Evolutionary conservation across 2,888 invertebrate species (phyloP).

Genomic region (Perizoma flavofasciatum): DNA sequence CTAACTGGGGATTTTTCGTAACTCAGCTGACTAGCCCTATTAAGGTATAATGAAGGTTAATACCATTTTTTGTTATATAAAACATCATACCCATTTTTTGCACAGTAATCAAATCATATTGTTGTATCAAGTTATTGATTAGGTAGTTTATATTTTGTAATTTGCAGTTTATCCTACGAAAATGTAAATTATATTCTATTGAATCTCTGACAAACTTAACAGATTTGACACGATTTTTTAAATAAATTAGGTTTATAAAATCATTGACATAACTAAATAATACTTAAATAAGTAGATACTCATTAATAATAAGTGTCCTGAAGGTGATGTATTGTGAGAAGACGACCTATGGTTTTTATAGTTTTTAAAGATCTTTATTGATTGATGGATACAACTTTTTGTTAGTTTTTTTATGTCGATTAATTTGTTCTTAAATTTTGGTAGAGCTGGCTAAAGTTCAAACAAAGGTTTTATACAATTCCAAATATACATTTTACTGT

Average conservation of each 20-base stretch:
- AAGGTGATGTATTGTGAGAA: slow-evolving; percentile 31
- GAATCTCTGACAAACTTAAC: slow-evolving; percentile 13
- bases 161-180: slow-evolving; percentile 11
- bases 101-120: too few relatives aligned
- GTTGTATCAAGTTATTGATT: neutral
- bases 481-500: neutral
- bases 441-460: neutral
- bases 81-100: too few relatives aligned
- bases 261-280: slow-evolving; percentile 2
- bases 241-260: slow-evolving; percentile 17
- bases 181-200: slow-evolving; percentile 16
- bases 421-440: slow-evolving; percentile 11
- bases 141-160: neutral
- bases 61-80: too few relatives aligned
- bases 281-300: too few relatives aligned
- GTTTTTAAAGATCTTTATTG: slow-evolving; percentile 10
- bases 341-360: slow-evolving; percentile 26
- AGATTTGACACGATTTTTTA: slow-evolving; percentile 14
- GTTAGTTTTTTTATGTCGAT: slow-evolving; percentile 1
- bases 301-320: slow-evolving; percentile 10
- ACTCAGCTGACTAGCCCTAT: too few relatives aligned
- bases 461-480: neutral
- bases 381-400: slow-evolving; percentile 17
- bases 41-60: too few relatives aligned
- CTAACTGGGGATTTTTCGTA: too few relatives aligned